These are phyloP conservation scores for Pantherophis vulpinus DNA, from an alignment of 2,797 vertebrate genomes.

Conservation along the genomic window DNA sequence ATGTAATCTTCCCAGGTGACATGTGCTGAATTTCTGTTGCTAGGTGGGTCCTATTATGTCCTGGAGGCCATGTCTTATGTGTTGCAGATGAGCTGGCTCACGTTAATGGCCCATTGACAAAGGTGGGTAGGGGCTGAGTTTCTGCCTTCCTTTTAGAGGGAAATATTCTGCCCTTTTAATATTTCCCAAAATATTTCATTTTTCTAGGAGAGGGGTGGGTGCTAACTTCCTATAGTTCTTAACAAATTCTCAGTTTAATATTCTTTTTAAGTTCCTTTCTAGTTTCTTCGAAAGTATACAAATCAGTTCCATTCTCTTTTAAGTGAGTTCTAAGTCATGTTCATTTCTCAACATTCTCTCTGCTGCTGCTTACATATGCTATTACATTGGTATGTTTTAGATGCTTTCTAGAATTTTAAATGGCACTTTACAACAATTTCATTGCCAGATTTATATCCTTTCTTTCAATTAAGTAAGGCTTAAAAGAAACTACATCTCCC, in stretches of 20 bases:
- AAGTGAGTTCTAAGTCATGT: not conserved
- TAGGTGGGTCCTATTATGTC: too few species aligned
- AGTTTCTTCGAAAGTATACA: rapidly evolving
- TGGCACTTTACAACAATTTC: not conserved
- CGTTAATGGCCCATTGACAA: too few species aligned
- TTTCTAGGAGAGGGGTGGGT: too few species aligned
- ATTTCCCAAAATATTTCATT: too few species aligned
- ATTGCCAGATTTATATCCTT: not conserved
- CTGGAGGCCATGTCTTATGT: too few species aligned
- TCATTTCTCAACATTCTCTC: not conserved
- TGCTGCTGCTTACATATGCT: not conserved
- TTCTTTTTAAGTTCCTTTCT: not conserved
- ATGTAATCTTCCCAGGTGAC: too few species aligned
- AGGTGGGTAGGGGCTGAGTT: too few species aligned
- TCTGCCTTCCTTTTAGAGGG: too few species aligned
- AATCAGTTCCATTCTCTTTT: not conserved
- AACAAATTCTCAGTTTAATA: not conserved
- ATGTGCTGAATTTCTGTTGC: too few species aligned
- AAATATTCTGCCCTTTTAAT: too few species aligned
- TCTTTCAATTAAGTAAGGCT: not conserved
- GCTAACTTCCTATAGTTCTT: not conserved
- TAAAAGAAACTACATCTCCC: not conserved
- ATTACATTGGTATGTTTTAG: not conserved
- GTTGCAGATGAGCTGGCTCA: too few species aligned
- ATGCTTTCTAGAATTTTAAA: not conserved